These are phyloP conservation scores for Pseudachorutes palmiensis DNA, from an alignment of 1,140 invertebrate genomes.

Conservation along the genomic window DNA sequence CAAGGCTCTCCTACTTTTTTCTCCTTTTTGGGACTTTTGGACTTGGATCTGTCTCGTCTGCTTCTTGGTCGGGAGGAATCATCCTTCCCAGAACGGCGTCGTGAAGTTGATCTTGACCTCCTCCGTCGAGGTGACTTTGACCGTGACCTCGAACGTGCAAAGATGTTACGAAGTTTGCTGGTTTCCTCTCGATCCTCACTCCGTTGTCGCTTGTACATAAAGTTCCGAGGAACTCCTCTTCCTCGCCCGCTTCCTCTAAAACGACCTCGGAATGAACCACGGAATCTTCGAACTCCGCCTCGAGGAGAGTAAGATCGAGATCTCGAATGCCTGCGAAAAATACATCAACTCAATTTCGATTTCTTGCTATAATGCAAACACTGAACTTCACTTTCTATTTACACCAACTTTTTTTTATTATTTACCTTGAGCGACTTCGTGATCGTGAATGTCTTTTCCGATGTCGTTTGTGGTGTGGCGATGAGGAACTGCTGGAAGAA, in stretches of 20 bases:
- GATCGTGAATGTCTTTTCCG: constrained; percentile 13
- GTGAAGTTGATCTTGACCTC: constrained; percentile 16
- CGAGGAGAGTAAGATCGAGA: constrained; percentile 16
- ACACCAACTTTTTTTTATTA: not conserved
- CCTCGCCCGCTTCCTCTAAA: too few relatives aligned
- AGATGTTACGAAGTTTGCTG: not conserved
- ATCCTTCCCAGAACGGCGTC: too few relatives aligned
- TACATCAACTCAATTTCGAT: not conserved
- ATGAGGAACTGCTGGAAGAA: not conserved
- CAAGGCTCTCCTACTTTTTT: not conserved
- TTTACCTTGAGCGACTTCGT: constrained; percentile 15
- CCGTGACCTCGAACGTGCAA: not conserved
- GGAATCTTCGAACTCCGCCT: too few relatives aligned
- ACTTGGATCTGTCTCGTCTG: constrained; percentile 17
- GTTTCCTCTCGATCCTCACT: not conserved
- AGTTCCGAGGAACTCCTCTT: too few relatives aligned
- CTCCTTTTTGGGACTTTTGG: constrained; percentile 3
- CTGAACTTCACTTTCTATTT: not conserved
- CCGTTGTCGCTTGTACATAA: too few relatives aligned
- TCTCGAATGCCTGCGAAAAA: not conserved
- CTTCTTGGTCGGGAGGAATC: too few relatives aligned
- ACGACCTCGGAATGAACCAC: too few relatives aligned
- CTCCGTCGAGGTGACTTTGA: not conserved
- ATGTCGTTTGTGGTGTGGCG: constrained; percentile 2
- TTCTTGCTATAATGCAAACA: too few relatives aligned